Evolutionary conservation across 2,888 invertebrate species (phyloP).

Genomic region (Pyrrhosoma nymphula): DNA sequence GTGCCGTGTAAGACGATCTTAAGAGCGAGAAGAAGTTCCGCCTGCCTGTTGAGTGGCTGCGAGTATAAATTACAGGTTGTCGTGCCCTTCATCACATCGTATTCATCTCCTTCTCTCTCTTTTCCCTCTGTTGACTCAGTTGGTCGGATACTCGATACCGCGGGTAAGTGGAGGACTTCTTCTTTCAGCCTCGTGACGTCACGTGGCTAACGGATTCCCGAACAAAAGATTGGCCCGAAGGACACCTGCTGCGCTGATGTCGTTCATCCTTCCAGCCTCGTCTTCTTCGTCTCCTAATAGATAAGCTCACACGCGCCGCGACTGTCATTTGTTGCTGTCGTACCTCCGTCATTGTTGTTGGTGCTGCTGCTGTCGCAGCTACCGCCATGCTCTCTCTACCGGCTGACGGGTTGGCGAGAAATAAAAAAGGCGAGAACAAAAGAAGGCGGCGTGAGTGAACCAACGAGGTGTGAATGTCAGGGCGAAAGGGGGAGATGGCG

Average conservation of each 20-base stretch:
- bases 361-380: background rate
- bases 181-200: background rate
- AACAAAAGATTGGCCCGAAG: background rate
- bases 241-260: background rate
- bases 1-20: too few species aligned
- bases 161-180: background rate
- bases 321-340: background rate
- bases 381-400: background rate
- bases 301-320: background rate
- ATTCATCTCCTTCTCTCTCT: background rate
- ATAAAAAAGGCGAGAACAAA: too few species aligned
- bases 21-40: too few species aligned
- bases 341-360: background rate
- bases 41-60: background rate
- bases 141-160: background rate
- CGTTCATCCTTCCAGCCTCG: too few species aligned
- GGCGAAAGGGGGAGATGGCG: too few species aligned
- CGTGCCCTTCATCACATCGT: too few species aligned
- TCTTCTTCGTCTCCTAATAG: background rate
- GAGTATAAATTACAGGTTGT: background rate
- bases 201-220: background rate
- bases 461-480: too few species aligned
- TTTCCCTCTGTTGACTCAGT: background rate
- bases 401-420: background rate
- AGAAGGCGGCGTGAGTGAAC: too few species aligned